Evolutionary conservation across 2,797 vertebrate genomes (phyloP), one percentile per base, ranked within the genome.

Genomic region (Lacerta bilineata): DNA sequence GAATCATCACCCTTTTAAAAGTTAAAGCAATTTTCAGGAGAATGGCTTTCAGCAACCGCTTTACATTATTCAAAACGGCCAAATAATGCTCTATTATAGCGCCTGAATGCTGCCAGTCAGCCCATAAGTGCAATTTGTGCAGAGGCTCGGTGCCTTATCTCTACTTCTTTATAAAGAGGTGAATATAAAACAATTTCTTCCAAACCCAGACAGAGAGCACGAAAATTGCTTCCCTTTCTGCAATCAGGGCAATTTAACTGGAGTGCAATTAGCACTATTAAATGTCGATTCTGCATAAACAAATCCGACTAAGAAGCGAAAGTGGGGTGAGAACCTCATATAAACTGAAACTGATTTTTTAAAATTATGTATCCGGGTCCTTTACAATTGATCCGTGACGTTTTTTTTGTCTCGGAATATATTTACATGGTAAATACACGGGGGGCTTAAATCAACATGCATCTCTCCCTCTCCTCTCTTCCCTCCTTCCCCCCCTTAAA

Each of bases 1-100:
- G 98, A 98, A 99, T 98, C 98, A 98, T 97, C 98, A 97, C 97
- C 98, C 97, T 97, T 99, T 98, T 98, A 98, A 99, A 99, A 98
- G 98, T 99, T 99, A 98, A 99, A 98, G 98, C 98, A 99, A 99
- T 99, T 99, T 99, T 98, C 98, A 97, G 96, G 96, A 98, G 98
- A 98, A 98, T 98, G 97, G 98, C 97, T 98, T 97, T 97, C 97
- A 97, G 97, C 97, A 96, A 98, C 97, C 95, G 97, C 98, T 98
- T 98, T 97, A 98, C 98, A 99, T 99, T 98, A 98, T 99, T 98
- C 98, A 99, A 98, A 99, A 98, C 97, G 98, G 97, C 97, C 98
- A 98, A 98, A 99, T 98, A 99, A 99, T 98, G 98, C 98, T 98
- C 98, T 98, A 99, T 99, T 99, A 99, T 98, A 97, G 97, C 96